Evolutionary conservation across 2,113 vertebrate species (phyloP).

Genomic region (Aythya baeri): DNA sequence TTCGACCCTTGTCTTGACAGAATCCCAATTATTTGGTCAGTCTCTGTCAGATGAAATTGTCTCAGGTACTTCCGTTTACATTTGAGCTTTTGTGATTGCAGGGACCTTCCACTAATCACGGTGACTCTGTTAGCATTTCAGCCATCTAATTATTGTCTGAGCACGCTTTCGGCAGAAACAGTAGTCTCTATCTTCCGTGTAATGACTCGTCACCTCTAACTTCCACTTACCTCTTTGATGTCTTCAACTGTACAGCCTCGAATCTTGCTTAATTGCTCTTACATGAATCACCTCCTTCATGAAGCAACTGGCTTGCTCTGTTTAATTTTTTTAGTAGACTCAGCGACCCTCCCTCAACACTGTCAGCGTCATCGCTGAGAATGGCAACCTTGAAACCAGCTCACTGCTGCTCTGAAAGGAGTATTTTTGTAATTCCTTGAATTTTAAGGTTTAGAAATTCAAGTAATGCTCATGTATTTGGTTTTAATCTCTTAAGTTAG

Average conservation of each 20-base stretch:
- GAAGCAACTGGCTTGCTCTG: neutral
- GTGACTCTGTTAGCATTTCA: neutral
- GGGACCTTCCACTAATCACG: neutral
- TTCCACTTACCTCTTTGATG: neutral
- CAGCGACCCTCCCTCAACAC: neutral
- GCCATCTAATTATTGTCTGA: neutral
- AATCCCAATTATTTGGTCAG: neutral
- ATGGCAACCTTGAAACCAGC: neutral
- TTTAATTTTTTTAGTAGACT: neutral
- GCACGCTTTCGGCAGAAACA: neutral
- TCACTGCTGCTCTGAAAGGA: neutral
- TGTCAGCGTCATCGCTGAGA: neutral
- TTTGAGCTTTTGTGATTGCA: neutral
- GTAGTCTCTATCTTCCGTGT: neutral
- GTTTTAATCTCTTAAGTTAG: neutral
- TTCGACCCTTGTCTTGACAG: neutral
- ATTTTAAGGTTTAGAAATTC: neutral
- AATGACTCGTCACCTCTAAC: neutral
- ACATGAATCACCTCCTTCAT: neutral
- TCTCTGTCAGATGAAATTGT: neutral
- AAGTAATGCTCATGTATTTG: neutral
- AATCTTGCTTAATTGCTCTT: neutral
- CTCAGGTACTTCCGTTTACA: neutral
- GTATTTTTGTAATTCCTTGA: neutral
- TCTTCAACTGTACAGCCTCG: neutral